Conservation (phyloP, 2,113 vertebrate species). For the Ranitomeya imitator region DNA sequence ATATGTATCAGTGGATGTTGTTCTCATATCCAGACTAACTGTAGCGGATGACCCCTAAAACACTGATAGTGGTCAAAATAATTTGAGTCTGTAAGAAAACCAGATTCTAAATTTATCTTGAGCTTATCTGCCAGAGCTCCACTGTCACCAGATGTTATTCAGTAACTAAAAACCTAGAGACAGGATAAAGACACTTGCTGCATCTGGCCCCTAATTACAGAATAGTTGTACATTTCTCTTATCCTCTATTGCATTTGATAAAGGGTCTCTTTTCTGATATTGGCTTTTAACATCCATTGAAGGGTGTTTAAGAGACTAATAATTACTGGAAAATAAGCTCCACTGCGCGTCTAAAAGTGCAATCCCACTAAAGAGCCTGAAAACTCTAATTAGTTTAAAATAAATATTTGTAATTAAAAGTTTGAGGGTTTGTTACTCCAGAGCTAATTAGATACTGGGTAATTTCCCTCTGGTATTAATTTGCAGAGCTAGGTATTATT, state of each 20-base stretch:
- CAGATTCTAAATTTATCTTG: background rate
- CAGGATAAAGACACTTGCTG: slow-evolving; percentile 16
- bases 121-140: background rate
- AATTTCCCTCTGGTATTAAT: slow-evolving; percentile 80
- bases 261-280: slow-evolving; percentile 37
- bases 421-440: slow-evolving; percentile 76
- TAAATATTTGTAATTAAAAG: slow-evolving; percentile 85
- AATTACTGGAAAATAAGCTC: slow-evolving; percentile 21
- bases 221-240: slow-evolving; percentile 3
- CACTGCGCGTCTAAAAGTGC: slow-evolving; percentile 68
- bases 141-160: slow-evolving; percentile 43
- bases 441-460: slow-evolving; percentile 78
- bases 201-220: slow-evolving; percentile 36
- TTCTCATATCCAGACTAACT: background rate
- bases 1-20: no score
- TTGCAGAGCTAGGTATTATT: slow-evolving; percentile 75
- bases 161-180: background rate
- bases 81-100: background rate
- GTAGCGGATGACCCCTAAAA: background rate
- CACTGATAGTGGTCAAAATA: background rate
- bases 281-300: slow-evolving; percentile 29
- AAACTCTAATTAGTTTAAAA: slow-evolving; percentile 75
- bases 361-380: slow-evolving; percentile 73
- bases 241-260: slow-evolving; percentile 29
- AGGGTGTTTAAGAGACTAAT: slow-evolving; percentile 42